Evolutionary conservation across 1,140 invertebrate genomes (phyloP), one percentile per base, ranked within the genome.

Genomic region (Muscidifurax raptorellus): DNA sequence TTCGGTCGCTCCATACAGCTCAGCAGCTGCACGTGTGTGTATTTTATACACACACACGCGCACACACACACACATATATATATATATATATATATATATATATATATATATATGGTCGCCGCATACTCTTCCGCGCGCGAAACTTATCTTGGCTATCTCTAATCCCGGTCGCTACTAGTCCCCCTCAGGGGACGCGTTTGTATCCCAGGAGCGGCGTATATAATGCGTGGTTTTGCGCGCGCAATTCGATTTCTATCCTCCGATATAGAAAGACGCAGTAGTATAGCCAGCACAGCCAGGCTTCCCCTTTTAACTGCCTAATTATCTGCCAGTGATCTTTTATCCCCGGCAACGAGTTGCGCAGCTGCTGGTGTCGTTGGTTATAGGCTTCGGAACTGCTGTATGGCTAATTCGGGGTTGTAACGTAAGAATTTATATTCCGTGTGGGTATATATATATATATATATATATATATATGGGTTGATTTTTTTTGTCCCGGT

Each of bases 311-410:
- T 84, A 84, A 84, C 66, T 36, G 44, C 64, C 74, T 78, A 84
- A 84, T 84, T 79, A 84, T 84, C 66, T 32, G n/a, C 5, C 74
- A 25, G 28, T 28, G 64, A 83, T 83, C 82, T 83, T 78, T 77
- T 78, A 71, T 83, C 75, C 15, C 25, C 25, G 3, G 66, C n/a
- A 10, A 47, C 66, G 25, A 27, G 66, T 59, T 30, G 27, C 66
- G 40, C 44, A 82, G 25, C 10, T 47, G 44, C 44, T 47, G 15
- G 18, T 59, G 18, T 59, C 6, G 6, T 22, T 59, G 18, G n/a
- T 18, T 59, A 59, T 59, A 18, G 44, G 44, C 15, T 47, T 6
- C 47, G 2, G 1, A 59, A 22, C 15, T 59, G 18, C 22, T 59
- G 22, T 59, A 59, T n/a, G 52, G 52, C 18, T 59, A 59, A 22